A percentile compares a stretch with the other conserved stretches of the same genome.
These are phyloP conservation scores for Halyomorpha halys DNA, from an alignment of 1,140 invertebrate genomes.

Conservation along the genomic window DNA sequence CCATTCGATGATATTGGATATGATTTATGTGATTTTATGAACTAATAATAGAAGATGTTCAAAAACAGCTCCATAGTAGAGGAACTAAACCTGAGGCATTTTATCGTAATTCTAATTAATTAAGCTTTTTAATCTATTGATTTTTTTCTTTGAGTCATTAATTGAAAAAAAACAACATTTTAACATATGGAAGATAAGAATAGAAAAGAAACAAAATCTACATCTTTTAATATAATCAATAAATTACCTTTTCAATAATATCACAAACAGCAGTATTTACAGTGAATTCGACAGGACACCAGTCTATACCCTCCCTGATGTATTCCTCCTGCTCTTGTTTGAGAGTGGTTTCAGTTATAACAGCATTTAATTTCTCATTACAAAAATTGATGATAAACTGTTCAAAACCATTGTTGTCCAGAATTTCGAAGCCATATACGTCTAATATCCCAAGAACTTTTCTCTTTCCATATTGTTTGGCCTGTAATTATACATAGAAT, in stretches of 20 bases:
- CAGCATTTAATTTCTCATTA: slow-evolving; percentile 78
- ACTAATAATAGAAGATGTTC: too few relatives aligned
- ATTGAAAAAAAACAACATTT: too few relatives aligned
- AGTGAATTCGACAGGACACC: slow-evolving; percentile 66
- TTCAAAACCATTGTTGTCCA: slow-evolving; percentile 61
- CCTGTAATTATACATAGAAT: slow-evolving; percentile 33
- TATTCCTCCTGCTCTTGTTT: slow-evolving; percentile 79
- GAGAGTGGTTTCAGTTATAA: slow-evolving; percentile 53
- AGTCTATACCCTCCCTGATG: slow-evolving; percentile 60
- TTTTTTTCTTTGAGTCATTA: too few relatives aligned
- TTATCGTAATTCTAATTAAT: too few relatives aligned
- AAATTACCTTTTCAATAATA: slow-evolving; percentile 57
- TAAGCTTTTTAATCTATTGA: too few relatives aligned
- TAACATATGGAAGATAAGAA: too few relatives aligned
- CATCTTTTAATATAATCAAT: too few relatives aligned
- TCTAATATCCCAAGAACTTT: slow-evolving; percentile 69
- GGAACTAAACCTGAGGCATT: too few relatives aligned
- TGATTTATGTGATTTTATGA: too few relatives aligned
- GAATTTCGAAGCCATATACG: slow-evolving; percentile 79
- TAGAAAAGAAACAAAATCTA: too few relatives aligned
- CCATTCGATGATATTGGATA: too few relatives aligned
- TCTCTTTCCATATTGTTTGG: slow-evolving; percentile 48
- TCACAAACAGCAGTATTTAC: slow-evolving; percentile 67
- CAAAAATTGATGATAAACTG: slow-evolving; percentile 86
- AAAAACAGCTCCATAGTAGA: too few relatives aligned